Conservation (phyloP, 2,888 invertebrate genomes). For the Hypomecis punctinalis region DNA sequence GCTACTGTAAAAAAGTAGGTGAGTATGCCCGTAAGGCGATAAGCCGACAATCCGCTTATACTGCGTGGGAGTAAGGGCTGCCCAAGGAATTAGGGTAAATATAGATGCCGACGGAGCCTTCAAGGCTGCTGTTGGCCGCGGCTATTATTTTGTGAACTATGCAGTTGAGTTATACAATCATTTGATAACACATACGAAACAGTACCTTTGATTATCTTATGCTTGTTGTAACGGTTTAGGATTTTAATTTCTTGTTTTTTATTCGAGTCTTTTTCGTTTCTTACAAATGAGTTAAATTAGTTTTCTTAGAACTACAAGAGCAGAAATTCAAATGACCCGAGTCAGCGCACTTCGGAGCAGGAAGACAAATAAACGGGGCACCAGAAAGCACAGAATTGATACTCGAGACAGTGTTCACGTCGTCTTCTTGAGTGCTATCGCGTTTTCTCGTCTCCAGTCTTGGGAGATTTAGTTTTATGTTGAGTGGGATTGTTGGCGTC, state of each 20-base stretch:
- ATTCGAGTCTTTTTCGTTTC: neutral
- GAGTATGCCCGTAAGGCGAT: slow-evolving; percentile 73
- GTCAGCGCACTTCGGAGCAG: slow-evolving; percentile 34
- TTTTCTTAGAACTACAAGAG: too few relatives aligned
- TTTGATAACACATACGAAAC: neutral
- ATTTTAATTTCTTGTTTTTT: neutral
- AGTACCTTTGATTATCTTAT: too few relatives aligned
- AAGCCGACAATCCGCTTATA: slow-evolving; percentile 82
- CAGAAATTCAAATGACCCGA: slow-evolving; percentile 16
- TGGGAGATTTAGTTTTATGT: slow-evolving; percentile 74
- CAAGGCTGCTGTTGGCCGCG: slow-evolving; percentile 36
- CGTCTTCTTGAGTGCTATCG: slow-evolving; percentile 64
- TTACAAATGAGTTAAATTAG: neutral
- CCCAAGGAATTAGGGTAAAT: slow-evolving; percentile 74
- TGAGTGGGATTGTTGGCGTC: slow-evolving; percentile 76
- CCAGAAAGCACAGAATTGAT: slow-evolving; percentile 53
- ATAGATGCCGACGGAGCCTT: slow-evolving; percentile 62
- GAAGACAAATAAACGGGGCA: slow-evolving; percentile 40
- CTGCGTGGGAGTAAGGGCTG: slow-evolving; percentile 64
- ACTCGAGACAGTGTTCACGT: slow-evolving; percentile 58
- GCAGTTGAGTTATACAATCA: slow-evolving; percentile 18
- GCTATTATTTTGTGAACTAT: slow-evolving; percentile 34
- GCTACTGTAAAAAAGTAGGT: slow-evolving; percentile 76
- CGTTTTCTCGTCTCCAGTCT: slow-evolving; percentile 61
- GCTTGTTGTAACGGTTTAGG: too few relatives aligned